Evolutionary conservation across 2,113 vertebrate species (phyloP), one percentile per base, ranked within the genome.

Genomic region (cattle (Bos taurus)): DNA sequence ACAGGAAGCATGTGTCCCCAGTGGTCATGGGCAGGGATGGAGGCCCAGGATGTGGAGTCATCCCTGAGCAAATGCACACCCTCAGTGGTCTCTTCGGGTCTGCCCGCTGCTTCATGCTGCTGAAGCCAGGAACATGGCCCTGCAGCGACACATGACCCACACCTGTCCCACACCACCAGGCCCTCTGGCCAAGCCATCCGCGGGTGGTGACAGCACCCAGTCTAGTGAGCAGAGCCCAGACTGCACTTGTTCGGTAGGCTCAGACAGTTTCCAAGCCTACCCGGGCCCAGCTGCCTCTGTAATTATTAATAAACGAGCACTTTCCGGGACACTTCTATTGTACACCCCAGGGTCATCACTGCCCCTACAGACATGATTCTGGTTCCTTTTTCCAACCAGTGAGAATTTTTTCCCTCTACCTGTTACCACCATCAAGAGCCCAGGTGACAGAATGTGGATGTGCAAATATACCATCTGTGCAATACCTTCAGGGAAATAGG

Each of bases 51-150:
- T 9, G 26, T 17, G 46, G 28, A 15, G 8, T 80, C 46, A 7
- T 17, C 78, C 48, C 28, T 5, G 15, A 86, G 40, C 40, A 86
- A 2, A 56, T 11, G 46, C 46, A 80, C 33, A 43, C 85, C 87
- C 87, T 97, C 78, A 40, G 50, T 57, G 87, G 26, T 19, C 92
- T 87, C 93, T 74, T 59, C 57, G 81, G 59, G 25, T 74, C 48
- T 28, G 87, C 90, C 59, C 60, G 25, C 67, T 57, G 80, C 93
- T 93, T 94, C 82, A 57, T 17, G 54, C 80, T 82, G 67, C 92
- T 57, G n/a, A 83, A 67, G 40, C 40, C 80, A 81, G 86, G 91
- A 59, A 64, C 74, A 40, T 10, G 28, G 87, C 30, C n/a, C 17
- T 43, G 64, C 21, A 48, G 33, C 6, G 43, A 89, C 21, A 30